Evolutionary conservation across 2,888 invertebrate species (phyloP).

Genomic region (Syrphus vitripennis): DNA sequence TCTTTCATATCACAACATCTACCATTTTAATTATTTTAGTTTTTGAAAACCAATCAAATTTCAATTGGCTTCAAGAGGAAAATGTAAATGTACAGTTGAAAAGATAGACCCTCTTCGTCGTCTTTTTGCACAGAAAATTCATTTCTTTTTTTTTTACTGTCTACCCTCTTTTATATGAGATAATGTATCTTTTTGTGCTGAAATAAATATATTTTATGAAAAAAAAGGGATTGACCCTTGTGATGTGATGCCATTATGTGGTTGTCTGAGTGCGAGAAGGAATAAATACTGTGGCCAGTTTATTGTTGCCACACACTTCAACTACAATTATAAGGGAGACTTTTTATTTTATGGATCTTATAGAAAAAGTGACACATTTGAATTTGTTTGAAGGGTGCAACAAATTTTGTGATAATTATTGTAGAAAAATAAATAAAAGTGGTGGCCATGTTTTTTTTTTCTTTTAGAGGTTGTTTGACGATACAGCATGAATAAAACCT

Average conservation of each 20-base stretch:
- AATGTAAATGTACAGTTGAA: neutral
- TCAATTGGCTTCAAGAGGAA: neutral
- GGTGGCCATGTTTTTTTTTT: too few species aligned
- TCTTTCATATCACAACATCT: neutral
- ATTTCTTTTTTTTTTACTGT: neutral
- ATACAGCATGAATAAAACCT: too few species aligned
- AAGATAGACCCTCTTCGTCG: neutral
- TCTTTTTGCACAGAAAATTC: neutral
- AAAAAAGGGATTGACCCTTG: neutral
- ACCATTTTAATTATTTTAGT: neutral
- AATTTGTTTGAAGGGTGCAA: neutral
- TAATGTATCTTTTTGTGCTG: neutral
- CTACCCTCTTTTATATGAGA: neutral
- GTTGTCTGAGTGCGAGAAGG: neutral
- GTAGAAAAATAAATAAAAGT: neutral
- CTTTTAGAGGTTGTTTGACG: too few species aligned
- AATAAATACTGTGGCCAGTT: neutral
- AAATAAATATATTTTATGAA: neutral
- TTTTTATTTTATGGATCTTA: too few species aligned
- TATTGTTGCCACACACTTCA: neutral
- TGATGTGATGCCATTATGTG: neutral
- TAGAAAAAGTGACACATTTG: neutral
- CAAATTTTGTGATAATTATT: neutral
- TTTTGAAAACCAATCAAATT: slow-evolving; percentile 4
- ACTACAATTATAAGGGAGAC: neutral